Percentiles rank a stretch among this genome's conserved stretches.
These are phyloP conservation scores for Metellina segmentata DNA, from an alignment of 2,888 invertebrate genomes.

Conservation along the genomic window DNA sequence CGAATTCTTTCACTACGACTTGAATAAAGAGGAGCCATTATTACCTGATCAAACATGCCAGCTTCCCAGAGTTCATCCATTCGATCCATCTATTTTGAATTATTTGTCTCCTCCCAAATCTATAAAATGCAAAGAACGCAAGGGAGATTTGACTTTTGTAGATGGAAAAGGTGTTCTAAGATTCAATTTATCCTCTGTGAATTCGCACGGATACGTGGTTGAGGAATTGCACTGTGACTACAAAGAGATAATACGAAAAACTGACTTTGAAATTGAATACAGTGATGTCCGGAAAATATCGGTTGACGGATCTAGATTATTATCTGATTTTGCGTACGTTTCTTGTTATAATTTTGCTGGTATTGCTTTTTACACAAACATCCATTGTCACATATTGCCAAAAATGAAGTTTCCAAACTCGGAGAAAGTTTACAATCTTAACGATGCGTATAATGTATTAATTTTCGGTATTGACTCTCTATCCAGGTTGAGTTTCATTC, in stretches of 20 bases:
- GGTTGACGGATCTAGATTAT: conserved; percentile 47
- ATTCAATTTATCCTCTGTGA: conserved; percentile 57
- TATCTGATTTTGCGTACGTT: conserved; percentile 66
- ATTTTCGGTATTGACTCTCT: conserved; percentile 92
- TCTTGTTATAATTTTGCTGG: conserved; percentile 74
- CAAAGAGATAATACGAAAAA: conserved; percentile 55
- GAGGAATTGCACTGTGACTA: conserved; percentile 45
- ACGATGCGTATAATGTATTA: conserved; percentile 80
- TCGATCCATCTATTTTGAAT: conserved; percentile 68
- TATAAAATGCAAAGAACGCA: conserved; percentile 63
- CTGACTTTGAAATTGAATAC: conserved; percentile 46
- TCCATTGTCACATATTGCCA: conserved; percentile 63
- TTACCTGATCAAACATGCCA: conserved; percentile 54
- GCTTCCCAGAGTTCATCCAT: conserved; percentile 74
- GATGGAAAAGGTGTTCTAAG: conserved; percentile 46
- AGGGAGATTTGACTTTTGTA: conserved; percentile 53
- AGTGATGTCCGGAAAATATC: conserved; percentile 2
- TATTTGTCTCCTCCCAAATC: conserved; percentile 58
- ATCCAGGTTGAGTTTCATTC: conserved; percentile 91
- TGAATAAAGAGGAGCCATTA: conserved; percentile 58
- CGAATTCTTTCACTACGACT: conserved; percentile 65
- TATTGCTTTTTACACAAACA: conserved; percentile 71
- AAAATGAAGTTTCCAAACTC: background rate
- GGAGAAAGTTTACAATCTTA: background rate
- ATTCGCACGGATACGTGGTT: conserved; percentile 10